Base-by-base conservation (phyloP, 2,888 invertebrate genomes). In the Clitarchus hookeri region DNA sequence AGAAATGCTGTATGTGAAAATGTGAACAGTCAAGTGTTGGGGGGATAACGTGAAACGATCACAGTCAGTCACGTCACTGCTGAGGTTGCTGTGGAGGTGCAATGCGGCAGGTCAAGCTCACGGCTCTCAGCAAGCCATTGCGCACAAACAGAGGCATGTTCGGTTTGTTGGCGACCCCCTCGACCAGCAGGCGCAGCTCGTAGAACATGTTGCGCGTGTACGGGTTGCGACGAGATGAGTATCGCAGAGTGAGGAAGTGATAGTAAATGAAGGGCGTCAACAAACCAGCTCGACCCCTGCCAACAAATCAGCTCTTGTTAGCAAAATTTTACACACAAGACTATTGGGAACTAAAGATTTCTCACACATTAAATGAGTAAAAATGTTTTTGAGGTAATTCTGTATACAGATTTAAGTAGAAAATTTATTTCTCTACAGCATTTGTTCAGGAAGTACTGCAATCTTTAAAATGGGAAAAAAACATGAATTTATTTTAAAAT, bases 241-340 rank as follows among this genome's bases (percentile, higher is more conserved):
- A 98, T 88, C 99, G 95, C 91, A 98, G 94, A 87, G 96, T 95
- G 90, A 99, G 93, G 93, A 99, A 99, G 91, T 99, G 97, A 92
- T 98, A 99, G 93, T 99, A 99, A 90, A 98, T 95, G 92, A 99
- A 97, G 83, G 99, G 98, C 23, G 98, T 96, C 90, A 99, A 93
- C 87, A 99, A 92, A 48, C 97, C 97, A 90, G 97, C 97, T 92
- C 96, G 95, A 48, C 98, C 98, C 92, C 98, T 99, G 93, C 84
- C 93, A 19, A 65, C 65, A n/a, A n/a, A 19, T 16, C 65, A n/a
- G 16, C 48, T 48, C 11, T 48, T 36, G 36, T 48, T 48, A 48
- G 6, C 3, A 48, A 48, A 48, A 6, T 16, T 13, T 11, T 13
- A 48, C 48, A 48, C 16, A 48, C 48, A 36, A 36, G 36, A 36